Base-by-base conservation (phyloP, 2,888 invertebrate genomes). In the Oxyteleia sp. region DNA sequence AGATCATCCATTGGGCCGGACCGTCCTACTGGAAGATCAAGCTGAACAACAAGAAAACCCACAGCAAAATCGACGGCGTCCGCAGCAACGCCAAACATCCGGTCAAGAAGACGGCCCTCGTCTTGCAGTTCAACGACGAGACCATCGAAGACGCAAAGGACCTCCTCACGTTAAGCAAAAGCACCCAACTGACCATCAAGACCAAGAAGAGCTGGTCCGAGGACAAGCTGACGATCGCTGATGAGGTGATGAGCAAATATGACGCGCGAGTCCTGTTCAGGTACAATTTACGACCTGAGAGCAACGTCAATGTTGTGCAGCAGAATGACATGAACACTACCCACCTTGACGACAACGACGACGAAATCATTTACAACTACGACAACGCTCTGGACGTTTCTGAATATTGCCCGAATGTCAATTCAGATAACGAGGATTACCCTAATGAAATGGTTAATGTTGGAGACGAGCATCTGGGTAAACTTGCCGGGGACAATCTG, bases 21-120 rank as follows among this genome's bases (percentile, higher is more conserved):
- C 97, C 98, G 29, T 94, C 95, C 49, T 97, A 98, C 93, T 98
- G 98, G 98, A 96, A 96, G 87, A 95, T 96, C 47, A 95, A 95
- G 11, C 18, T 80, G 0, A 78, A 76, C 11, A 49, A 59, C n/a
- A 71, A 69, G 16, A 7, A 7, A 4, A 26, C 15, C 0, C 15
- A 16, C 10, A 84, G 53, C 2, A 80, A 51, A 4, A 38, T 64
- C 0, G 45, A 79, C 0, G 61, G 38, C 20, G 43, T 29, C 18
- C 13, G 83, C 55, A 84, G 3, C 0, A 55, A 26, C 15, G 23
- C 13, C 4, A 83, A 74, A 15, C 47, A 59, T 5, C 0, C 85
- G 45, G 63, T 85, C 82, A 83, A 87, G 4, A 86, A 88, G 23
- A 88, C 89, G 26, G 86, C 87, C n/a, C 5, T 88, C 0, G 57